A percentile compares a stretch with the other conserved stretches of the same genome.
Conservation (phyloP, 2,888 invertebrate genomes). For the Cinara cedri region DNA sequence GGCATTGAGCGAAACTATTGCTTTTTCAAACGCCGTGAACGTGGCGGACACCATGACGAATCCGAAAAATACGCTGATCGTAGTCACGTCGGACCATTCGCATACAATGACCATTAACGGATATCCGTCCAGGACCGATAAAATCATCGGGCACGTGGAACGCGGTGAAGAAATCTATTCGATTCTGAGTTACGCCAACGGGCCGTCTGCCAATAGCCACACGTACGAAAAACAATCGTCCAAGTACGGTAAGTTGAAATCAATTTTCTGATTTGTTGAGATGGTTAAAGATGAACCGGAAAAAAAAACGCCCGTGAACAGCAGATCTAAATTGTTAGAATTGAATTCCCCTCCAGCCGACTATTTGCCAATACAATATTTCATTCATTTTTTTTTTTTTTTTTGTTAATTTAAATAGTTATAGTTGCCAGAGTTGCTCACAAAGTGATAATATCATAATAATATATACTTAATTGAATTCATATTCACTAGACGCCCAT, state of each 20-base stretch:
- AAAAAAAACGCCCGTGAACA: no score
- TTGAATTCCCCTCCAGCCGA: no score
- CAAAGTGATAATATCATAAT: no score
- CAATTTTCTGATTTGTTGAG: no score
- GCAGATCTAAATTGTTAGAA: no score
- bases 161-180: conserved; percentile 67
- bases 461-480: no score
- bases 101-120: conserved; percentile 80
- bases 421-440: no score
- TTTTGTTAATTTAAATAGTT: no score
- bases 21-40: conserved; percentile 73
- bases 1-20: conserved; percentile 79
- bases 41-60: conserved; percentile 69
- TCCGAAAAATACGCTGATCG: conserved; percentile 75
- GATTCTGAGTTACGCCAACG: conserved; percentile 76
- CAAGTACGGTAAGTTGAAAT: conserved; percentile 19
- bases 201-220: conserved; percentile 68
- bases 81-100: conserved; percentile 79
- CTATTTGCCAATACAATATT: no score
- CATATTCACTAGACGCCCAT: no score
- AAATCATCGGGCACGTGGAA: conserved; percentile 74
- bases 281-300: no score
- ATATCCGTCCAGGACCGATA: conserved; percentile 71
- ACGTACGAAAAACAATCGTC: conserved; percentile 24
- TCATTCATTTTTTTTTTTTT: no score